Base-by-base conservation (phyloP, 2,113 vertebrate genomes). In the Petromus typicus region DNA sequence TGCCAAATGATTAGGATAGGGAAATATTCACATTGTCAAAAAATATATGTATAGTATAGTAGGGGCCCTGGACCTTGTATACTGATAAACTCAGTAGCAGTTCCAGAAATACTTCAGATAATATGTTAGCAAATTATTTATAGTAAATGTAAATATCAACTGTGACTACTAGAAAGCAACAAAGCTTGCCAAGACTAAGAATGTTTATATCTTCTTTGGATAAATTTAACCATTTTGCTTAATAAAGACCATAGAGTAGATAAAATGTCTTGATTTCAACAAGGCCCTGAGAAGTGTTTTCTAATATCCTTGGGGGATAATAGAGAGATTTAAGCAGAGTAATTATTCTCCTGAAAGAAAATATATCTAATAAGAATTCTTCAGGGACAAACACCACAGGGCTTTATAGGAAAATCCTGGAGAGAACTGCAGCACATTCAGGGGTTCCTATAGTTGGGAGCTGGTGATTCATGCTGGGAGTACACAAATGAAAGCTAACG, bases 51-150 rank as follows among this genome's bases (percentile, higher is more conserved):
- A n/a, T n/a, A 90, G 22, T 59, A 30, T 88, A 57, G 14, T n/a
- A 75, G 5, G 16, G 7, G 13, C 18, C n/a, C 27, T 90, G 13
- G 12, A 43, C 32, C 78, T 45, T 89, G 48, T 81, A 61, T 83
- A 61, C 30, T 88, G 48, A 64, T 84, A 82, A 86, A 3, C 56
- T 94, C 67, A 83, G 57, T 61, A 73, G 76, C 1, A 81, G 84
- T 75, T 95, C 51, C 34, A 94, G 56, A 94, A 94, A 86, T 79
- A 48, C 56, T 48, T 45, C 64, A 84, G 51, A 69, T 34, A 92
- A n/a, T 89, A 76, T 79, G 96, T 69, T 96, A 91, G 40, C 83
- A 86, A 90, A 88, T 91, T 22, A 85, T 43, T 89, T 93, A 69
- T 86, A 89, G 71, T 84, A 67, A 89, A 83, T 86, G 34, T 32